Conservation (phyloP, 1,140 invertebrate genomes). For the Ridgeia piscesae region DNA sequence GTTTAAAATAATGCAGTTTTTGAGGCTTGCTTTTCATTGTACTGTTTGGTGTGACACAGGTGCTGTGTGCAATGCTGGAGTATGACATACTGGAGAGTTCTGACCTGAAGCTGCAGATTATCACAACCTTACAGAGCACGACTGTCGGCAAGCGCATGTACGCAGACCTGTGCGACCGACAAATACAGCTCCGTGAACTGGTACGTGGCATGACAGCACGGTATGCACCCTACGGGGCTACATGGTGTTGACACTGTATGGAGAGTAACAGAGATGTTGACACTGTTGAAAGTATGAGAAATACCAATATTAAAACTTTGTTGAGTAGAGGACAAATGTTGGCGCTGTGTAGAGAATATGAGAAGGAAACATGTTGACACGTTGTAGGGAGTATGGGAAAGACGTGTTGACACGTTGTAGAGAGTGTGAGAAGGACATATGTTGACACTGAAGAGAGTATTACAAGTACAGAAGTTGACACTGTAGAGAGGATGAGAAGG, state of each 20-base stretch:
- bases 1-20: too few relatives aligned
- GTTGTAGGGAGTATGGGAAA: not conserved
- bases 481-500: too few relatives aligned
- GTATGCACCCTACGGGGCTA: too few relatives aligned
- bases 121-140: conserved; percentile 79
- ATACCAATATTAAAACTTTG: not conserved
- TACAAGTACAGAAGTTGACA: too few relatives aligned
- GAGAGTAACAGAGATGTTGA: too few relatives aligned
- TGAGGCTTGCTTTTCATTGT: not conserved
- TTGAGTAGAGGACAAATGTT: not conserved
- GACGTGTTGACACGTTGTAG: too few relatives aligned
- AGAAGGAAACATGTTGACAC: too few relatives aligned
- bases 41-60: conserved; percentile 63
- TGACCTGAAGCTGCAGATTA: conserved; percentile 72
- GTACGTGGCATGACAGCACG: conserved; percentile 57
- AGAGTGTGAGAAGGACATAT: too few relatives aligned
- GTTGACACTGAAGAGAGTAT: too few relatives aligned
- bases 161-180: conserved; percentile 72
- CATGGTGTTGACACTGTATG: too few relatives aligned
- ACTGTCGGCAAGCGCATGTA: conserved; percentile 72
- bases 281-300: too few relatives aligned
- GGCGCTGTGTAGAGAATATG: not conserved
- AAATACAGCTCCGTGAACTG: conserved; percentile 75
- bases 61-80: conserved; percentile 79
- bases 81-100: conserved; percentile 70